Evolutionary conservation across 1,140 invertebrate genomes (phyloP).

Genomic region (Homarus americanus): DNA sequence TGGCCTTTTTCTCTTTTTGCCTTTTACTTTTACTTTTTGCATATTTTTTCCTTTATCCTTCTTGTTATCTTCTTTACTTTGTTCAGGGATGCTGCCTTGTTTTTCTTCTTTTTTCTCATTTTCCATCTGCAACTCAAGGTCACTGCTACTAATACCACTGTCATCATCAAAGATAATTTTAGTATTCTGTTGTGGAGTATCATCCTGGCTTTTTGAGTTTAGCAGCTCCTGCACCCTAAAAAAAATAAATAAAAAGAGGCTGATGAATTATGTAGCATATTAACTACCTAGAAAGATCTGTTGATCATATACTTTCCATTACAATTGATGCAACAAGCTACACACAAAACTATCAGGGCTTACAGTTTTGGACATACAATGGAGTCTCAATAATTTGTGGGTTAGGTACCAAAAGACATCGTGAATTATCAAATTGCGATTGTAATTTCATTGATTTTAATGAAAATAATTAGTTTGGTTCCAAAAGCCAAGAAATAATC

Average conservation of each 20-base stretch:
- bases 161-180: slow-evolving; percentile 22
- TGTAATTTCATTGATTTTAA: too few relatives aligned
- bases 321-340: background rate
- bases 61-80: background rate
- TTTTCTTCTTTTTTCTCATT: background rate
- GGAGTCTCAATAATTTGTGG: too few relatives aligned
- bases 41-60: background rate
- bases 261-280: too few relatives aligned
- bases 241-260: too few relatives aligned
- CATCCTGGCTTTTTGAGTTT: background rate
- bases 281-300: too few relatives aligned
- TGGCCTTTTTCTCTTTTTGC: background rate
- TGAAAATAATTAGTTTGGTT: too few relatives aligned
- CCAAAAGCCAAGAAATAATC: too few relatives aligned
- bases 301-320: background rate
- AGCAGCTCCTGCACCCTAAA: slow-evolving; percentile 16
- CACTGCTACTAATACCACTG: slow-evolving; percentile 44
- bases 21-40: background rate
- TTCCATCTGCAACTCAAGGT: background rate
- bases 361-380: too few relatives aligned
- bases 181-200: background rate
- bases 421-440: too few relatives aligned
- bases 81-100: background rate
- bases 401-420: too few relatives aligned
- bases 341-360: background rate